A percentile compares a stretch with the other conserved stretches of the same genome.
phyloP scores from a whole-genome alignment of 2,113 vertebrate species.

The Sitta europaea region DNA sequence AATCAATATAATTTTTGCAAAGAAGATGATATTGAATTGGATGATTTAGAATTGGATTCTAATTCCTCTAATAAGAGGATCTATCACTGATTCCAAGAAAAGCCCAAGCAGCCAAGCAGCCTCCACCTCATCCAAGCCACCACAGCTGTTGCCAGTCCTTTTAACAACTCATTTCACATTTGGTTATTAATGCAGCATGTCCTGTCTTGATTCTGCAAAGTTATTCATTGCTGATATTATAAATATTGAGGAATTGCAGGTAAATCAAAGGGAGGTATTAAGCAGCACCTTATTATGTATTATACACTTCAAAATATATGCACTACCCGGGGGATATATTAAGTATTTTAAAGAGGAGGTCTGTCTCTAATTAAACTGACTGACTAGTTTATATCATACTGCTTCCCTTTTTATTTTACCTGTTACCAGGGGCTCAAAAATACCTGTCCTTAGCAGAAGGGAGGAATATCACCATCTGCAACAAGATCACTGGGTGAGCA shows the following conservation, averaged over 20 bases:
- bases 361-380: background rate
- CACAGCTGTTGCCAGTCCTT: background rate
- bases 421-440: background rate
- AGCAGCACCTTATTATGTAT: background rate
- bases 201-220: background rate
- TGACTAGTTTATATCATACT: background rate
- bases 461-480: background rate
- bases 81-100: background rate
- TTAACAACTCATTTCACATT: background rate
- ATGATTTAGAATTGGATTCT: background rate
- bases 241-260: background rate
- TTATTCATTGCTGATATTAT: background rate
- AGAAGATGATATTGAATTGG: background rate
- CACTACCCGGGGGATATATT: rapidly evolving
- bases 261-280: background rate
- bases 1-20: background rate
- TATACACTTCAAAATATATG: background rate
- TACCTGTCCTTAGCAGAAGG: background rate
- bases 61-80: background rate
- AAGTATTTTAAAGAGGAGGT: background rate
- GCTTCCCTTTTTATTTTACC: background rate
- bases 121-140: background rate
- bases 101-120: background rate
- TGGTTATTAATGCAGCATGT: background rate
- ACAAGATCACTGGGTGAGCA: background rate